Conservation (phyloP, 2,888 invertebrate species). For the Rhaphigaster nebulosa region DNA sequence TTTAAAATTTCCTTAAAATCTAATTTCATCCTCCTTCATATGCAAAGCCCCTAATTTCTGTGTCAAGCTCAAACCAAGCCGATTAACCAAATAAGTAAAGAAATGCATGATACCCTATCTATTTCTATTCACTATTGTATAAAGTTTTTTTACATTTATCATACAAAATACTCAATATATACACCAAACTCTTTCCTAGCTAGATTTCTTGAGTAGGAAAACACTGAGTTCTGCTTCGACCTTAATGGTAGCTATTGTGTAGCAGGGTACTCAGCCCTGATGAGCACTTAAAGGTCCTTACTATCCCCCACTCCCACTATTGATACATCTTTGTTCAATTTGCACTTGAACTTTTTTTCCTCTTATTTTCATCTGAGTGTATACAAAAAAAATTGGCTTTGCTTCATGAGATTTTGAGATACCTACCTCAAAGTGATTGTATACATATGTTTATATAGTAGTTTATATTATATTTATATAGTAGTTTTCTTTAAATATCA, state of each 20-base stretch:
- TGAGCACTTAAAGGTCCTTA: neutral
- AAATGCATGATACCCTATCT: too few species aligned
- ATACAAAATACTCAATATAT: too few species aligned
- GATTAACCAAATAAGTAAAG: too few species aligned
- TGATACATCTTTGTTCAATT: conserved; percentile 25
- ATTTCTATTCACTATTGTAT: too few species aligned
- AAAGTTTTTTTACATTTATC: too few species aligned
- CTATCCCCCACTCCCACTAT: neutral
- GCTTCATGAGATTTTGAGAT: neutral
- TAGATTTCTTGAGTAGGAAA: neutral
- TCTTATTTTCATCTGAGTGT: neutral
- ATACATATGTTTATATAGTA: too few species aligned
- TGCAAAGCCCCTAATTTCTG: too few species aligned
- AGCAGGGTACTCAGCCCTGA: neutral
- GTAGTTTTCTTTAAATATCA: too few species aligned
- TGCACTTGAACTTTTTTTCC: neutral
- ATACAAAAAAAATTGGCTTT: neutral
- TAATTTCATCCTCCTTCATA: too few species aligned
- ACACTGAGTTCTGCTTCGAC: neutral
- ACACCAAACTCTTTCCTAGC: neutral
- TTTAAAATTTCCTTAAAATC: too few species aligned
- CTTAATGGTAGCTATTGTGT: neutral
- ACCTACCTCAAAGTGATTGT: neutral
- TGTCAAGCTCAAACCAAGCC: too few species aligned
- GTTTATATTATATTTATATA: too few species aligned